Evolutionary conservation across 2,888 invertebrate genomes (phyloP), one percentile per base, ranked within the genome.

Genomic region (Phragmatobia fuliginosa): DNA sequence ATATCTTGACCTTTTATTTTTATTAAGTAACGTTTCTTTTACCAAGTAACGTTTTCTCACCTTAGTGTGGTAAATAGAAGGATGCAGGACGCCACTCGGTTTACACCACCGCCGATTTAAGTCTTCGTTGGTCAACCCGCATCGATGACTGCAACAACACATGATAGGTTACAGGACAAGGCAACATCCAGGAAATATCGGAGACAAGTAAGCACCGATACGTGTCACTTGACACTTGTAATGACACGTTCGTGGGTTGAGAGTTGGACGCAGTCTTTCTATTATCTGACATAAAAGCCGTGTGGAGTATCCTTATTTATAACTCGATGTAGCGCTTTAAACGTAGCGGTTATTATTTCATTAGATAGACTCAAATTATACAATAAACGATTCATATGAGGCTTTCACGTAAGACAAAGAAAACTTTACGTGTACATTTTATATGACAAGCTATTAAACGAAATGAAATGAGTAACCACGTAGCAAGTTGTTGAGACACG

Each of bases 51-150:
- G 76, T 38, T 82, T 82, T 79, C 83, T 90, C 88, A 96, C 96
- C 95, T 98, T 98, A 71, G 97, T 96, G 92, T 97, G 97, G 94
- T 96, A 98, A 91, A 98, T 98, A 86, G 97, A 97, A 72, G 98
- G 98, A 95, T 98, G 97, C 77, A 97, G 92, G 83, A 94, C 93
- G 78, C 96, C 96, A 91, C 96, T 96, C 58, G 98, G 98, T 85
- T 96, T 96, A 87, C 96, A 96, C 98, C 98, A 98, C 70, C 97
- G 96, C 81, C 98, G 96, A 94, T 98, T 98, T 89, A 98, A 94
- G 94, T 98, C 98, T 93, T 97, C 97, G 89, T 97, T 97, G 85
- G 97, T 97, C 88, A 98, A 92, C 66, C 98, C 98, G 95, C 97
- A 98, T 80, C 98, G 96, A 91, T 97, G 97, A 92, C 97, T 98